These are phyloP conservation scores for Chaetorhynchus papuensis DNA, from an alignment of 2,113 vertebrate species.

Conservation along the genomic window DNA sequence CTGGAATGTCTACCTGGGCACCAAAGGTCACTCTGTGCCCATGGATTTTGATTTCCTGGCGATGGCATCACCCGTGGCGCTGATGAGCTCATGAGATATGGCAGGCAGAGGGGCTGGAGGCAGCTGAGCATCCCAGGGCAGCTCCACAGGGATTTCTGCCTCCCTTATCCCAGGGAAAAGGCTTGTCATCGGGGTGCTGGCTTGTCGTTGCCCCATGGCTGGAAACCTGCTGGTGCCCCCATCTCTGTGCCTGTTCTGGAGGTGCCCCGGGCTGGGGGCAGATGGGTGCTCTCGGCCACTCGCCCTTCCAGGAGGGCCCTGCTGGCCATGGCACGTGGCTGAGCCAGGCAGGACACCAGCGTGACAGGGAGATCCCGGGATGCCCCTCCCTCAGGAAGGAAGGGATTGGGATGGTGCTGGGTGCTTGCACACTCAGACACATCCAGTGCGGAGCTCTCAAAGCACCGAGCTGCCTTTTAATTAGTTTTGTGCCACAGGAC, in stretches of 20 bases:
- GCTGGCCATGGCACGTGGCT: rapidly evolving
- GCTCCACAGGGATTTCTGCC: not conserved
- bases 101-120: not conserved
- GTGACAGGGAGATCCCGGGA: not conserved
- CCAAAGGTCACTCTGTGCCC: not conserved
- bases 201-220: rapidly evolving
- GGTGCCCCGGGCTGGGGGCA: not conserved
- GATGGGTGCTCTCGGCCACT: not conserved
- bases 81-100: not conserved
- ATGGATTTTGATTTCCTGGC: not conserved
- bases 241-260: not conserved
- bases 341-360: not conserved
- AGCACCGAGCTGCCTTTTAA: not conserved
- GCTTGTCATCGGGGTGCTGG: not conserved
- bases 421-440: not conserved
- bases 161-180: not conserved
- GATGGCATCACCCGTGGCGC: rapidly evolving
- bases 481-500: slow-evolving; percentile 27
- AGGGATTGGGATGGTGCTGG: not conserved
- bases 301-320: not conserved
- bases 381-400: not conserved
- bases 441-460: not conserved
- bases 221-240: rapidly evolving
- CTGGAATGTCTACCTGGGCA: not conserved
- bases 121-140: not conserved